A percentile compares a stretch with the other conserved stretches of the same genome.
Evolutionary conservation across 1,140 invertebrate genomes (phyloP).

Genomic region (Solenopsis fugax): DNA sequence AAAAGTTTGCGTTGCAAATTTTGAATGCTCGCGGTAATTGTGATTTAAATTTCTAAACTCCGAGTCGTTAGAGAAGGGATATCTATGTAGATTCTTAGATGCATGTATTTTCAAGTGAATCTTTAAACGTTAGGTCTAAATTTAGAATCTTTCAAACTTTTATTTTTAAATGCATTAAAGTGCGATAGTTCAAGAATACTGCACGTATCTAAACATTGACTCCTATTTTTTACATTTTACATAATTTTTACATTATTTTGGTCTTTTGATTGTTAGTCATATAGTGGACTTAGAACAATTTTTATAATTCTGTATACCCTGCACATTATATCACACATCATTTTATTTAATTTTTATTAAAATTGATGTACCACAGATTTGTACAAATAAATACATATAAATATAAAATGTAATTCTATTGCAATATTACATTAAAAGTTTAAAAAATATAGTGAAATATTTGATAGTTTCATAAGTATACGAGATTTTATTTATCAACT

Average conservation of each 20-base stretch:
- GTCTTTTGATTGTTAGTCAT: background rate
- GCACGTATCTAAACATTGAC: background rate
- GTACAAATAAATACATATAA: constrained; percentile 18
- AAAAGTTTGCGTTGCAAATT: background rate
- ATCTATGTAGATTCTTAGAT: constrained; percentile 1
- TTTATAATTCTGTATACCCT: constrained; percentile 58
- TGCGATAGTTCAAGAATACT: constrained; percentile 2
- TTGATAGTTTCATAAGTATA: constrained; percentile 26
- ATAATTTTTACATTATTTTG: background rate
- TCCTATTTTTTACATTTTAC: background rate
- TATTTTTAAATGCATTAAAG: constrained; percentile 21
- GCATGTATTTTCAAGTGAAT: background rate
- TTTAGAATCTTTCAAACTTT: background rate
- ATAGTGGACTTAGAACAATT: constrained; percentile 50
- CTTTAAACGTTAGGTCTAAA: background rate
- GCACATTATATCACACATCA: background rate
- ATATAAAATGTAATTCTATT: background rate
- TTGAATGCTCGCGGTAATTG: background rate
- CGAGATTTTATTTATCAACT: constrained; percentile 68
- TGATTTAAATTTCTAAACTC: constrained; percentile 16
- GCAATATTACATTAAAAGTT: constrained; percentile 14
- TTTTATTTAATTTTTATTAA: constrained; percentile 11
- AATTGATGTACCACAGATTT: background rate
- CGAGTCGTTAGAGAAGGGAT: background rate
- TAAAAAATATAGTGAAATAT: background rate